Base-by-base conservation (phyloP, 1,140 invertebrate species). In the Heliconius eleuchia region DNA sequence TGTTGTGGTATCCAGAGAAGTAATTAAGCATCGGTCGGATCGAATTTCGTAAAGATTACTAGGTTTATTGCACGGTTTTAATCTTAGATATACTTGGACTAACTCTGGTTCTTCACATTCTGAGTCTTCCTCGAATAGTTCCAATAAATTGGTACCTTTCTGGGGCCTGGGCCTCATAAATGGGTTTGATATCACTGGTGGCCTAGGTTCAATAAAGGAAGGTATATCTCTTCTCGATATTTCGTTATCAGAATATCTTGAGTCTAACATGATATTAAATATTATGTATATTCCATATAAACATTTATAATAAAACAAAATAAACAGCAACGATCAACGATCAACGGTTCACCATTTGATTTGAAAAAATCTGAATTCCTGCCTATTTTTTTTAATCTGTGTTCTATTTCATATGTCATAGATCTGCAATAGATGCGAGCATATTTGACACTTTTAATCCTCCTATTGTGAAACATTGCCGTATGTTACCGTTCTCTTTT, bases 131-230 rank as follows among this genome's bases (percentile, higher is more conserved):
- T 92, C 90, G 73, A 94, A 93, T 57, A 90, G 82, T 46, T 91
- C 88, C 80, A 92, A 81, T 71, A 95, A 84, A 76, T 94, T 94
- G 2, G 87, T 95, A 34, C 93, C 92, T 71, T 92, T 91, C 42
- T 90, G 84, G 5, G 93, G 94, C 16, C 86, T 89, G 42, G 93
- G 93, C 71, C 94, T 85, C 93, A 94, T 91, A 81, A 90, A 94
- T 1, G 92, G 94, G 87, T 95, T 91, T 23, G 85, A 88, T 83
- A 95, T 92, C 66, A 93, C 83, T 30, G 93, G 94, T 9, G 93
- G 93, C 11, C 88, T 80, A 27, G 94, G 88, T 81, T 94, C 93
- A 57, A 95, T 92, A 84, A 94, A 95, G 1, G 94, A 95, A 7
- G 92, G 92, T n/a, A 94, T 88, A 73, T 94, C 93, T 39, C 91